Evolutionary conservation across 2,888 invertebrate species (phyloP), one percentile per base, ranked within the genome.

Genomic region (Magallana nippona): DNA sequence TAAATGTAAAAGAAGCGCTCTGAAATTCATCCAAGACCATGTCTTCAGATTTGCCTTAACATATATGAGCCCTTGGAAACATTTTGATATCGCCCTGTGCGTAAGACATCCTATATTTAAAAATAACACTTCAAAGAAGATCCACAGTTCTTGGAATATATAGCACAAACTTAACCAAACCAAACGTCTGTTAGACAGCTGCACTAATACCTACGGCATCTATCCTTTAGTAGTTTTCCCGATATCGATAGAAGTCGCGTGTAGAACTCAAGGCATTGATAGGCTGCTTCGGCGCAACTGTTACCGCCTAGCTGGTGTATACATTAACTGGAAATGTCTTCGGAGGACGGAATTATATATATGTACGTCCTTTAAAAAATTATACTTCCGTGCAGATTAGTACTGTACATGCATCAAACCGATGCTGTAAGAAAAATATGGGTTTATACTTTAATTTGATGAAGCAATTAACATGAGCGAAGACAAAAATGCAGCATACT

Each of bases 301-400:
- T 71, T 71, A 22, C 71, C 71, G 71, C 71, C 71, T 71, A 71
- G 32, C 71, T 71, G 44, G 44, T 44, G 44, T 44, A 44, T 44
- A 44, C 44, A 44, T 44, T 44, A 44, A 44, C 44, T 44, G 44
- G 44, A 44, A 44, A 44, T 44, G 44, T 44, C 44, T 44, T 5
- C 44, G 3, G 8, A 44, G 44, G 44, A 44, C 44, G 44, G 44
- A 44, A 44, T 44, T 44, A 44, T 44, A 44, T 44, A 44, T 44
- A 44, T 44, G 5, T 8, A 44, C 44, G 44, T 60, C 19, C 60
- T 19, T 19, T 19, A 19, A 19, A 60, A 60, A 60, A 27, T 1
- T 60, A 60, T 60, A 3, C 1, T 3, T 60, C 60, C n/a, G 8
- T 11, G 8, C 5, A 15, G n/a, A 10, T 60, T 3, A 27, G 27